Evolutionary conservation across 2,888 invertebrate species (phyloP), one percentile per base, ranked within the genome.

Genomic region (Hemithea aestivaria): DNA sequence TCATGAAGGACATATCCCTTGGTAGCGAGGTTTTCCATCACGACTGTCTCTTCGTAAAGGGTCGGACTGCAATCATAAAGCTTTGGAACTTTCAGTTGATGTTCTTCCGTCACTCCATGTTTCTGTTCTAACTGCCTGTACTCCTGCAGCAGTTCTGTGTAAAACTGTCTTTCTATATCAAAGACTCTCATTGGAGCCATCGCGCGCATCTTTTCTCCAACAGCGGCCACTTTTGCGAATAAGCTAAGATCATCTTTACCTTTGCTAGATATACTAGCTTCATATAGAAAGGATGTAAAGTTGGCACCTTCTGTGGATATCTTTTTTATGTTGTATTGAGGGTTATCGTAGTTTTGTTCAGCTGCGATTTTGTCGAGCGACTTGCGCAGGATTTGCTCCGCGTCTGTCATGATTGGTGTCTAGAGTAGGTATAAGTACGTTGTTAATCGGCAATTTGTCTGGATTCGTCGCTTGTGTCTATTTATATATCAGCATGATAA

Each of bases 201-300:
- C 0, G 31, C 10, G 0, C 49, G 31, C 6, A 50, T 6, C 5
- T 29, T 11, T 8, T 34, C 41, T 0, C 44, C 34, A 1, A 39
- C 10, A 0, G 46, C 46, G 0, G 49, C 36, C 5, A 44, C 44
- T 42, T 50, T 50, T 4, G 36, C 38, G 22, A 49, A 49, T 1
- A 49, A 25, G 1, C 39, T 21, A 1, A 49, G 38, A 11, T 46
- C 35, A 22, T 36, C 36, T 21, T 39, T 41, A 11, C 10, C 27
- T n/a, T 20, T 16, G 6, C 25, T 23, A 5, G 44, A 33, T 9
- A 50, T 45, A 1, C 39, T 45, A 0, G 27, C 40, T 6, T 20
- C 32, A 16, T 24, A 46, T 6, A 50, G 31, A 1, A 39, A 34
- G 5, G 47, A 50, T 1, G 32, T 26, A 16, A 40, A 50, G 27